Percentiles rank a stretch among this genome's conserved stretches.
Evolutionary conservation across 1,140 invertebrate species (phyloP).

Genomic region (Listronotus oregonensis): DNA sequence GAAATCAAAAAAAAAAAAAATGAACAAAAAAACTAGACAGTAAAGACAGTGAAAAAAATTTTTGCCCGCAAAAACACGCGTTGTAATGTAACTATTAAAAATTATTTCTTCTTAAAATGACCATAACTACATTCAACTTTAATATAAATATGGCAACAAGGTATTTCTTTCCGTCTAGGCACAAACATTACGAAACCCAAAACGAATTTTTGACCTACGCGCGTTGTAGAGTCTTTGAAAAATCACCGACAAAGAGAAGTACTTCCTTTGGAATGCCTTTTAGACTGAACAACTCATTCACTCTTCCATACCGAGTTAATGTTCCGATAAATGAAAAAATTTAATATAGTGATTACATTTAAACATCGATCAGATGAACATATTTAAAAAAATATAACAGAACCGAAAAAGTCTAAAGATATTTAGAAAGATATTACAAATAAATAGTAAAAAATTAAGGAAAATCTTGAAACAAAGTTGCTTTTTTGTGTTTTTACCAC

Average conservation of each 20-base stretch:
- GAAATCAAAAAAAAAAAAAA: too few relatives aligned
- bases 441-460: too few relatives aligned
- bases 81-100: too few relatives aligned
- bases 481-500: too few relatives aligned
- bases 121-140: too few relatives aligned
- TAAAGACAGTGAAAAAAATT: too few relatives aligned
- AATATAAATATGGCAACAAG: conserved; percentile 10
- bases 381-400: neutral
- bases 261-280: conserved; percentile 26
- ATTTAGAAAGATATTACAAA: too few relatives aligned
- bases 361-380: neutral
- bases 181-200: conserved; percentile 26
- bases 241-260: conserved; percentile 23
- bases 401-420: too few relatives aligned
- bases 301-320: conserved; percentile 12
- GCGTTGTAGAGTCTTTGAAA: conserved; percentile 13
- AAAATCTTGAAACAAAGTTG: too few relatives aligned
- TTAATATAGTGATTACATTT: neutral
- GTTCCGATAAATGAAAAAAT: conserved; percentile 6
- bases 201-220: conserved; percentile 27
- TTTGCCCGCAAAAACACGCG: too few relatives aligned
- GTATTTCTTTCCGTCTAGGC: conserved; percentile 15
- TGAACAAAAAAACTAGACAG: too few relatives aligned
- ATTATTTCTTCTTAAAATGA: too few relatives aligned
- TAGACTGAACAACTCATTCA: conserved; percentile 19